A percentile compares a stretch with the other conserved stretches of the same genome.
These are phyloP conservation scores for Channa striata DNA, from an alignment of 2,797 vertebrate species.

Conservation along the genomic window DNA sequence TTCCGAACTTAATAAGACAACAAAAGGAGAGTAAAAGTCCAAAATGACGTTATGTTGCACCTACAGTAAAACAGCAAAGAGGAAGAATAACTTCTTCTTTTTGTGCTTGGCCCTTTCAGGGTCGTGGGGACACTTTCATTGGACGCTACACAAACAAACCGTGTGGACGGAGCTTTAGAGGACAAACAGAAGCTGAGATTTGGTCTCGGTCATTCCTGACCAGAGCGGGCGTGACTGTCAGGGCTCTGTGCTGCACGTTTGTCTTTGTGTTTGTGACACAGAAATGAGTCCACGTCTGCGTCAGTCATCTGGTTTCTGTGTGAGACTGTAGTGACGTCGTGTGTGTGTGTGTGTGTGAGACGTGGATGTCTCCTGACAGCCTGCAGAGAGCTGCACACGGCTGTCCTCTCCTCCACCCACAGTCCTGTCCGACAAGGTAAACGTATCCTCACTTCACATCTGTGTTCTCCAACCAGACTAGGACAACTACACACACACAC, in stretches of 20 bases:
- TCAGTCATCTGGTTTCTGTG: slow-evolving; percentile 13
- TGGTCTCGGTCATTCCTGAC: slow-evolving; percentile 14
- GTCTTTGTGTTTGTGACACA: slow-evolving; percentile 32
- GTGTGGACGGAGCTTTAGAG: neutral
- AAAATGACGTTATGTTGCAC: too few relatives aligned
- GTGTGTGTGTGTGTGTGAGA: slow-evolving; percentile 37
- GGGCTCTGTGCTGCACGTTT: neutral
- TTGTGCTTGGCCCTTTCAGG: too few relatives aligned
- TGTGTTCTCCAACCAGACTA: slow-evolving; percentile 38
- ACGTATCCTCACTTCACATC: slow-evolving; percentile 43
- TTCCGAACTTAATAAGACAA: too few relatives aligned
- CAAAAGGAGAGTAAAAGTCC: too few relatives aligned
- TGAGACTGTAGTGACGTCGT: slow-evolving; percentile 11
- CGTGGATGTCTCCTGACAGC: slow-evolving; percentile 59
- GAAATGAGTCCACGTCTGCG: slow-evolving; percentile 32
- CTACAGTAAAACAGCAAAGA: too few relatives aligned
- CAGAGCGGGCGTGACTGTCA: slow-evolving; percentile 5
- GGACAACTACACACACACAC: slow-evolving; percentile 17
- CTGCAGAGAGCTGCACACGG: slow-evolving; percentile 61
- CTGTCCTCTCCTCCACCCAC: slow-evolving; percentile 57
- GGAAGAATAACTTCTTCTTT: too few relatives aligned
- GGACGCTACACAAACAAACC: neutral
- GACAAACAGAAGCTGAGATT: slow-evolving; percentile 36
- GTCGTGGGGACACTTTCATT: too few relatives aligned
- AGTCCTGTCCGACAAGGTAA: slow-evolving; percentile 54